A percentile compares a stretch with the other conserved stretches of the same genome.
These are phyloP conservation scores for Otolemur crassicaudatus DNA, from an alignment of 2,797 vertebrate species.

Conservation along the genomic window DNA sequence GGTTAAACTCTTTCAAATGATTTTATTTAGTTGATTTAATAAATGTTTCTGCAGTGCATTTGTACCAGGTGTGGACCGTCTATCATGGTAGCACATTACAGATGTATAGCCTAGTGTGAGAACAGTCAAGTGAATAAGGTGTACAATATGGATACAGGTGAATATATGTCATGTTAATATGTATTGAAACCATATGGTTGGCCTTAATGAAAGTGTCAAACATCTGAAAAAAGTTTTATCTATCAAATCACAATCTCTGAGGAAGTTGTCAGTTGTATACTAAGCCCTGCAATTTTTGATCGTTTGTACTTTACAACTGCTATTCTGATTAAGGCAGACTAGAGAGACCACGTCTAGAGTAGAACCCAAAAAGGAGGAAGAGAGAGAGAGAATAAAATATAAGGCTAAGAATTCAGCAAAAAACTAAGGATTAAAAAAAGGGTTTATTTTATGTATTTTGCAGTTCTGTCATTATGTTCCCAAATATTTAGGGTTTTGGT, in stretches of 20 bases:
- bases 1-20: neutral
- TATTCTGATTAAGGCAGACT: neutral
- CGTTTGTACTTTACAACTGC: neutral
- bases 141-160: neutral
- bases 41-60: neutral
- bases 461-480: neutral
- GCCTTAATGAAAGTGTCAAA: neutral
- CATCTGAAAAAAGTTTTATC: neutral
- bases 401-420: neutral
- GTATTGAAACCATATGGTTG: neutral
- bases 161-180: neutral
- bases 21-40: neutral
- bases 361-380: neutral
- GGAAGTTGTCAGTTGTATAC: neutral
- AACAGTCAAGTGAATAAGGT: neutral
- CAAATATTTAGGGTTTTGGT: neutral
- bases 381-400: neutral
- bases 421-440: neutral
- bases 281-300: neutral
- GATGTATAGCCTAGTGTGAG: neutral
- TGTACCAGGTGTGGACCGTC: neutral
- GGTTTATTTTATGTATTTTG: neutral
- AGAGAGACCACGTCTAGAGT: neutral
- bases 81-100: neutral
- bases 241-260: neutral